phyloP scores from a whole-genome alignment of 2,888 invertebrate species.

The Drosophila flavopinicola region DNA sequence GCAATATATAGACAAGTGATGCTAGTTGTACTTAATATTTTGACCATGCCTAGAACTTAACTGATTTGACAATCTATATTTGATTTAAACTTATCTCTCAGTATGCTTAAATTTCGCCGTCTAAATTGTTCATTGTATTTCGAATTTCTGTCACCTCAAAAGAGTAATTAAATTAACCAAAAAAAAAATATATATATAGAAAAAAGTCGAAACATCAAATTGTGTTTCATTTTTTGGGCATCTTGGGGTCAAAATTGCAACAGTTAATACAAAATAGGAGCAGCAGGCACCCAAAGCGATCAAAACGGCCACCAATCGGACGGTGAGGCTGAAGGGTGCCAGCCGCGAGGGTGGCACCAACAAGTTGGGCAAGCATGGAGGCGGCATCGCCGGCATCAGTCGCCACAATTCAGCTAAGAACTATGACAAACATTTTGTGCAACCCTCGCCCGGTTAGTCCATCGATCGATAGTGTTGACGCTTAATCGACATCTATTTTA shows the following conservation, averaged over 20 bases:
- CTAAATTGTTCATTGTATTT: conserved; percentile 28
- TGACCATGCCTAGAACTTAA: no score
- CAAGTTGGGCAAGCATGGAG: conserved; percentile 11
- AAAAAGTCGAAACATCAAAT: no score
- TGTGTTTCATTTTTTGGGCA: no score
- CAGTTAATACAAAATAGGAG: not conserved
- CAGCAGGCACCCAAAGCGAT: conserved; percentile 3
- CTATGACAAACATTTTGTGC: conserved; percentile 46
- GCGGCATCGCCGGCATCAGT: not conserved
- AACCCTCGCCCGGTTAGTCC: conserved; percentile 52
- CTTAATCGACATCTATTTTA: no score
- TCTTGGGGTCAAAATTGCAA: conserved; percentile 17
- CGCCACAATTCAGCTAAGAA: conserved; percentile 9
- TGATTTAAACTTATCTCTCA: not conserved
- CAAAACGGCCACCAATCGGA: conserved; percentile 32
- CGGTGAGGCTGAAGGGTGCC: conserved; percentile 30
- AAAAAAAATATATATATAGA: no score
- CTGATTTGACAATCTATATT: no score
- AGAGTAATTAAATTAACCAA: not conserved
- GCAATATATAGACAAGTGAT: no score
- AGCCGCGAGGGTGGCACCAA: conserved; percentile 23
- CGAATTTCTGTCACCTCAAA: conserved; percentile 8
- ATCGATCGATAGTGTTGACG: no score
- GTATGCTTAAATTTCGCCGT: conserved; percentile 26
- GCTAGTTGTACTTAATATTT: no score